Evolutionary conservation across 2,888 invertebrate genomes (phyloP).

Genomic region (Crossocerus cetratus): DNA sequence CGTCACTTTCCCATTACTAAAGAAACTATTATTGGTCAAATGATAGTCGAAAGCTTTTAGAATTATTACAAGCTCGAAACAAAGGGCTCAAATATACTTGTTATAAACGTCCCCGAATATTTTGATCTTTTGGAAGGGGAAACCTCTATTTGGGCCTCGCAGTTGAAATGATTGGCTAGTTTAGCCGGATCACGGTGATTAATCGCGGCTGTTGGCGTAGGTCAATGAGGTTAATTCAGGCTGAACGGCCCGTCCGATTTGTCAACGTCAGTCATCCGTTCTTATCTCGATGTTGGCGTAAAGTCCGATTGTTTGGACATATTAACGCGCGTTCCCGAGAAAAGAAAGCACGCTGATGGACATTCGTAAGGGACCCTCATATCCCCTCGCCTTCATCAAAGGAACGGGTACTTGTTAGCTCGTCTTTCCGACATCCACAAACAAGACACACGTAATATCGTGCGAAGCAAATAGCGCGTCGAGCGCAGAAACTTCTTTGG

Average conservation of each 20-base stretch:
- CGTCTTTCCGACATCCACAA: too few relatives aligned
- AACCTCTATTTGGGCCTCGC: not conserved
- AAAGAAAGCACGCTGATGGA: not conserved
- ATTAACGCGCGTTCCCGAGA: not conserved
- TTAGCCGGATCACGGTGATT: conserved; percentile 26
- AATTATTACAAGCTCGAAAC: too few relatives aligned
- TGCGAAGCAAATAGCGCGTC: not conserved
- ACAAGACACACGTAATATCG: not conserved
- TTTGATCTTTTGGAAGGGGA: too few relatives aligned
- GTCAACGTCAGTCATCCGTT: conserved; percentile 21
- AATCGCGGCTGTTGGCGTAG: conserved; percentile 18
- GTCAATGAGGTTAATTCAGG: conserved; percentile 24
- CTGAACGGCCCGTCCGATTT: conserved; percentile 20
- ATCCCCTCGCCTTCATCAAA: too few relatives aligned
- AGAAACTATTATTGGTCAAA: too few relatives aligned
- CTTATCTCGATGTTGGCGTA: conserved; percentile 6
- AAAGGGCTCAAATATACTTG: too few relatives aligned
- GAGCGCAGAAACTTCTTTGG: not conserved
- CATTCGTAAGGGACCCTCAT: too few relatives aligned
- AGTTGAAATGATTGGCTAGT: conserved; percentile 22
- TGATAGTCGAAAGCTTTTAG: too few relatives aligned
- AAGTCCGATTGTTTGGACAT: conserved; percentile 6
- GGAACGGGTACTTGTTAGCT: too few relatives aligned
- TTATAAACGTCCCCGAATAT: too few relatives aligned
- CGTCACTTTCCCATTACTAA: not conserved